Evolutionary conservation across 1,140 invertebrate species (phyloP), one percentile per base, ranked within the genome.

Genomic region (Drosophila parabipectinata): DNA sequence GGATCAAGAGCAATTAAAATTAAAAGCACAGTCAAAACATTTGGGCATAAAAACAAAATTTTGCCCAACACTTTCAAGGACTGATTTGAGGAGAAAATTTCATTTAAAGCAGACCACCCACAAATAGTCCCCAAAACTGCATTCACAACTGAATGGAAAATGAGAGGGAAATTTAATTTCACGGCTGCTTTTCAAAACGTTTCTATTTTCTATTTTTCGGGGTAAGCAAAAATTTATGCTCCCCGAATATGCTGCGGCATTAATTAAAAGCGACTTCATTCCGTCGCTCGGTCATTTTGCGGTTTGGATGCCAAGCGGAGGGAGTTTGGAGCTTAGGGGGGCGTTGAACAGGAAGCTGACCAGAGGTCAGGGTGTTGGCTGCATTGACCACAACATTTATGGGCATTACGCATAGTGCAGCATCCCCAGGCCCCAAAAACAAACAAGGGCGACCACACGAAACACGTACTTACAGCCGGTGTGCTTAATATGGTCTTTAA

Each of bases 181-280:
- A n/a, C 9, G 14, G 6, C 10, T 6, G 7, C 12, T 14, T 14
- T 50, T 32, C 15, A 8, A 12, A 9, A 4, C 21, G 53, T 2
- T 8, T 50, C 7, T 24, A 28, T 26, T 2, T 8, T 50, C 7
- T 24, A 28, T 26, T 47, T 64, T 66, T 28, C 8, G 15, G 4
- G 26, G 26, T 4, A 12, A 74, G 77, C 74, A 39, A 39, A 39
- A 77, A 87, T 81, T 82, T 87, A 72, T 87, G 74, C 64, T 45
- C 64, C 74, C 72, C 81, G 61, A 81, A 87, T 77, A 51, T 72
- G 74, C 56, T 53, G 32, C 44, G 69, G 69, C 78, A 85, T 85
- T 85, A 85, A 85, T 85, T 85, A 85, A 85, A 85, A 78, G 78
- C 74, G 74, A 87, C 71, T 78, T 67, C 78, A 78, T 68, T 68